A percentile compares a stretch with the other conserved stretches of the same genome.
These are phyloP conservation scores for Lateolabrax maculatus DNA, from an alignment of 2,797 vertebrate genomes.

Conservation along the genomic window DNA sequence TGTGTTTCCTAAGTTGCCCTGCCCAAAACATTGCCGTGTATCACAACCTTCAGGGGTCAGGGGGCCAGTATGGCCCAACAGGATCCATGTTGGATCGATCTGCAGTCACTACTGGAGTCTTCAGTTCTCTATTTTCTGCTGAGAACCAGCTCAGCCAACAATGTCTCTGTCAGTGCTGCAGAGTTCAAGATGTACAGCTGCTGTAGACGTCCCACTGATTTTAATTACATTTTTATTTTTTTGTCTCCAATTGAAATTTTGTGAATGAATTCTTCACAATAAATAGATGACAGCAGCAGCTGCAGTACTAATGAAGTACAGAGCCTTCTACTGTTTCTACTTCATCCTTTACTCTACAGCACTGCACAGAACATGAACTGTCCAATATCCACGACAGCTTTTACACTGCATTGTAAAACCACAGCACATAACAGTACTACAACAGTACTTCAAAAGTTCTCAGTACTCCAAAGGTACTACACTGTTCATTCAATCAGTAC, in stretches of 20 bases:
- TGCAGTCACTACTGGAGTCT: conserved; percentile 90
- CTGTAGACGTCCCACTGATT: conserved; percentile 71
- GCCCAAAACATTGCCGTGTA: conserved; percentile 77
- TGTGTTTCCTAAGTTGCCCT: conserved; percentile 64
- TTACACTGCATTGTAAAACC: conserved; percentile 78
- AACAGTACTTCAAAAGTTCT: conserved; percentile 78
- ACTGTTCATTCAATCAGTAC: conserved; percentile 79
- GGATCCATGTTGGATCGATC: conserved; percentile 87
- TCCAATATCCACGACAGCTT: conserved; percentile 74
- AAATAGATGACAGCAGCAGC: conserved; percentile 23
- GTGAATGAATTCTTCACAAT: conserved; percentile 24
- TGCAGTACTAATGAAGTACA: conserved; percentile 11
- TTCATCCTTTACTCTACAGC: conserved; percentile 78
- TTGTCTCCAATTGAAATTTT: conserved; percentile 29
- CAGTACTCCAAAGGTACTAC: conserved; percentile 82
- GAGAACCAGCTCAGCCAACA: conserved; percentile 94
- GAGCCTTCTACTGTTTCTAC: conserved; percentile 21
- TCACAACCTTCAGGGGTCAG: conserved; percentile 76
- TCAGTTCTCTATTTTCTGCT: conserved; percentile 88
- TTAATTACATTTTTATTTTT: conserved; percentile 23
- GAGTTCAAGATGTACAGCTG: conserved; percentile 84
- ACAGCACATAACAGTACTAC: conserved; percentile 79
- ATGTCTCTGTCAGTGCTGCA: conserved; percentile 83
- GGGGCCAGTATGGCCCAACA: conserved; percentile 92
- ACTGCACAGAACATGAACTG: conserved; percentile 75